These are phyloP conservation scores for Melangyna quadrimaculata DNA, from an alignment of 2,888 invertebrate genomes.

Conservation along the genomic window DNA sequence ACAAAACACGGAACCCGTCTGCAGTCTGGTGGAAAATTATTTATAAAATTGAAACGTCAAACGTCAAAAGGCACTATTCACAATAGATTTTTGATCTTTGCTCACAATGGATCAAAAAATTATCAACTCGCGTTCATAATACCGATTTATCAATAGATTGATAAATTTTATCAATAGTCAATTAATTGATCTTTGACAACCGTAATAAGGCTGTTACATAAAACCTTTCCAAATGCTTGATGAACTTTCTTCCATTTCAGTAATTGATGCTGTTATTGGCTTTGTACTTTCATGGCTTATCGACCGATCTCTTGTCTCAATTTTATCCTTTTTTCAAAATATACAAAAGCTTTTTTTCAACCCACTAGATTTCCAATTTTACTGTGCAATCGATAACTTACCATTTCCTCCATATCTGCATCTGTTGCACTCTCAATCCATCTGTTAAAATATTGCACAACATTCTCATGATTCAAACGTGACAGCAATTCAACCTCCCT, in stretches of 20 bases:
- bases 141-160: no score
- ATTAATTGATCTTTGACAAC: no score
- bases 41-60: no score
- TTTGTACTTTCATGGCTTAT: conserved; percentile 83
- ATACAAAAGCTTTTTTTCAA: no score
- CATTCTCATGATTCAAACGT: conserved; percentile 97
- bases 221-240: conserved; percentile 79
- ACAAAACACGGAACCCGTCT: no score
- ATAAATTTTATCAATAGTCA: no score
- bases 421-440: conserved; percentile 91
- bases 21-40: no score
- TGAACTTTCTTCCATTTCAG: conserved; percentile 76
- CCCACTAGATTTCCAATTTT: no score
- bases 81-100: no score
- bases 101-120: no score
- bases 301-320: conserved; percentile 85
- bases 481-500: conserved; percentile 97
- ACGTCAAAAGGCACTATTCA: no score
- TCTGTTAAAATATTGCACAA: conserved; percentile 97
- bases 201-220: conserved; percentile 74
- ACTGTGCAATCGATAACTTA: conserved; percentile 74
- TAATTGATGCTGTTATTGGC: conserved; percentile 74
- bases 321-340: conserved; percentile 81
- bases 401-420: conserved; percentile 81
- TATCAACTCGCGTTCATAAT: no score